phyloP scores from a whole-genome alignment of 35 echinoderm and acorn worm species.

The Diadema setosum region DNA sequence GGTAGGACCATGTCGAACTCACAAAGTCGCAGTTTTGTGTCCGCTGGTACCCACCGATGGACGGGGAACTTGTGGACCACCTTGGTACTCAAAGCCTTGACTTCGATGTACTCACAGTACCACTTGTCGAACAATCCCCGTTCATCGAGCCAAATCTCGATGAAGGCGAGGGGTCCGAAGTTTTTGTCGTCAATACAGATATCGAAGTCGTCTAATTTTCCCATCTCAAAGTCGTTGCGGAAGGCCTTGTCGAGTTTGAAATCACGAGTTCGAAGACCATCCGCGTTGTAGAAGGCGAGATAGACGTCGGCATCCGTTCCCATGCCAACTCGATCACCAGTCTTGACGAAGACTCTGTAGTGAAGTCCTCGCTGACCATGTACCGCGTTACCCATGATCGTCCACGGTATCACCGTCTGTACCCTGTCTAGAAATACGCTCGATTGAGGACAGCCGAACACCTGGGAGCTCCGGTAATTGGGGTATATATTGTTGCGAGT shows the following conservation, averaged over 20 bases:
- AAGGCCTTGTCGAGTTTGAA: neutral
- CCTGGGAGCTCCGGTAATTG: no score
- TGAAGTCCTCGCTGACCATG: no score
- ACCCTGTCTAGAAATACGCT: no score
- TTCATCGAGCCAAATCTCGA: neutral
- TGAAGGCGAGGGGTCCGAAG: neutral
- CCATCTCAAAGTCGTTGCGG: neutral
- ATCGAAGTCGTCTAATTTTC: neutral
- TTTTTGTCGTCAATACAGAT: neutral
- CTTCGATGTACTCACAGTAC: conserved; percentile 4
- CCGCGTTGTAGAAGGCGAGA: neutral
- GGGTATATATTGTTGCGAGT: no score
- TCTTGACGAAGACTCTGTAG: conserved; percentile 10
- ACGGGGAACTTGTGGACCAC: neutral
- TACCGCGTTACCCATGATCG: no score
- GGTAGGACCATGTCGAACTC: neutral
- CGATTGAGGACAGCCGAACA: no score
- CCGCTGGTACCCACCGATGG: neutral
- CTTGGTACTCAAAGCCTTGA: neutral
- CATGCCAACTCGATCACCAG: conserved; percentile 1
- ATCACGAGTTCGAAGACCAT: neutral
- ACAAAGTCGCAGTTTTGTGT: neutral
- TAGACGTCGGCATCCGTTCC: conserved; percentile 25
- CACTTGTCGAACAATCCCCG: neutral
- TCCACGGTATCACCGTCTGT: no score